Evolutionary conservation across 2,113 vertebrate species (phyloP).

Genomic region (Callionymus lyra): DNA sequence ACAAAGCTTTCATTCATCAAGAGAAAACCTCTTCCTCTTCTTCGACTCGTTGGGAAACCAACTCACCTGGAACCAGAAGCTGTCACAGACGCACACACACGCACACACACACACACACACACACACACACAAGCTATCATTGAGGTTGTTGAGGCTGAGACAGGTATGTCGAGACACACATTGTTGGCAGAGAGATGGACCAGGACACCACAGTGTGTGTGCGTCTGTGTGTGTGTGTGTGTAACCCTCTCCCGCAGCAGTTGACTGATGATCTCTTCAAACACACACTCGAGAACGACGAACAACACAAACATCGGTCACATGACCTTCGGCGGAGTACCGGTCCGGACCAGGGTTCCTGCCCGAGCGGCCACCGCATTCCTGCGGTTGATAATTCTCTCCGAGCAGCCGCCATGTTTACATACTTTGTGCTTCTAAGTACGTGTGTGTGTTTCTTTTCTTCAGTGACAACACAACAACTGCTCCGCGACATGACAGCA

Average conservation of each 20-base stretch:
- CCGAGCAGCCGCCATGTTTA: not conserved
- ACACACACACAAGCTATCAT: constrained; percentile 25
- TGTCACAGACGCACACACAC: constrained; percentile 17
- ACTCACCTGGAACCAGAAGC: constrained; percentile 34
- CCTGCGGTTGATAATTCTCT: too few species aligned
- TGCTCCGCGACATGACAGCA: not conserved
- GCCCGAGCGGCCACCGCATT: too few species aligned
- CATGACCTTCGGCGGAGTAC: too few species aligned
- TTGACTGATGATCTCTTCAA: not conserved
- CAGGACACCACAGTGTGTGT: not conserved
- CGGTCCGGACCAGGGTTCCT: too few species aligned
- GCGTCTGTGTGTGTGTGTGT: not conserved
- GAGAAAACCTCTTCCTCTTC: constrained; percentile 19
- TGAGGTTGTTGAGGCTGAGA: too few species aligned
- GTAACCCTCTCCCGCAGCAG: too few species aligned
- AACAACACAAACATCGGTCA: not conserved
- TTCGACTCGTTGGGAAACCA: constrained; percentile 19
- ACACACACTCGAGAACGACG: not conserved
- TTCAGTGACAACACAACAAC: not conserved
- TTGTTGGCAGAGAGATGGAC: not conserved
- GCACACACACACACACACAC: constrained; percentile 14
- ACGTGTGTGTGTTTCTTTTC: not conserved
- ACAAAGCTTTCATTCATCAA: constrained; percentile 40
- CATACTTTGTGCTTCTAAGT: not conserved
- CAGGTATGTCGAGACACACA: constrained; percentile 15